A percentile compares a stretch with the other conserved stretches of the same genome.
Conservation (phyloP, 30 jellyfish, hydroid and myxozoan species). For the Cassiopea xamachana region DNA sequence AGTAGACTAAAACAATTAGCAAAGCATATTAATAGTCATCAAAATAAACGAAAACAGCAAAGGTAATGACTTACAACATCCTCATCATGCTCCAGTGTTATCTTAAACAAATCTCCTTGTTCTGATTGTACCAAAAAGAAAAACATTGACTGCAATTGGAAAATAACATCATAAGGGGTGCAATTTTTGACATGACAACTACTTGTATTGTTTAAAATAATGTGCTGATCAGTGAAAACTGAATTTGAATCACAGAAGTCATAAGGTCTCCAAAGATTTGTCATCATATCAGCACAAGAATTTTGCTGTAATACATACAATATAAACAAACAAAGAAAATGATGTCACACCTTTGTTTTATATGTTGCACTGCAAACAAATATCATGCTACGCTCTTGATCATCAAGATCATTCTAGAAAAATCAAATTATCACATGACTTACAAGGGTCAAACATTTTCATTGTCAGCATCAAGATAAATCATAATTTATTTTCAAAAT, state of each 20-base stretch:
- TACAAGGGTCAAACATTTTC: too few relatives aligned
- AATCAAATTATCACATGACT: neutral
- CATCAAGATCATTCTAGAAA: slow-evolving; percentile 95
- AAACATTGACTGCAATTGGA: slow-evolving; percentile 75
- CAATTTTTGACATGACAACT: neutral
- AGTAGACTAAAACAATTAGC: too few relatives aligned
- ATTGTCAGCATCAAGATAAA: too few relatives aligned
- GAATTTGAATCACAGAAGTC: slow-evolving; percentile 30
- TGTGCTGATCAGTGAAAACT: slow-evolving; percentile 46
- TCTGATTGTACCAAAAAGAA: slow-evolving; percentile 95
- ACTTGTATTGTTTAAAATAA: too few relatives aligned
- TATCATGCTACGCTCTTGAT: slow-evolving; percentile 92
- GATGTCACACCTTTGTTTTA: slow-evolving; percentile 83
- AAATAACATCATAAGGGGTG: neutral
- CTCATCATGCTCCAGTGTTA: slow-evolving; percentile 88
- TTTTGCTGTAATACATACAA: too few relatives aligned
- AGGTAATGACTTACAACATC: slow-evolving; percentile 69
- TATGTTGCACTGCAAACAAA: slow-evolving; percentile 97
- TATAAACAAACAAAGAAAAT: neutral
- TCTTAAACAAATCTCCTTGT: slow-evolving; percentile 97
- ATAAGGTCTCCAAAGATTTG: slow-evolving; percentile 72
- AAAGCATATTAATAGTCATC: neutral
- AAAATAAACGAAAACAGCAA: neutral
- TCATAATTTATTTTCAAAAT: too few relatives aligned
- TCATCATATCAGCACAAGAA: slow-evolving; percentile 16